Evolutionary conservation across 2,797 vertebrate genomes (phyloP).

Genomic region (Oreochromis grahami): DNA sequence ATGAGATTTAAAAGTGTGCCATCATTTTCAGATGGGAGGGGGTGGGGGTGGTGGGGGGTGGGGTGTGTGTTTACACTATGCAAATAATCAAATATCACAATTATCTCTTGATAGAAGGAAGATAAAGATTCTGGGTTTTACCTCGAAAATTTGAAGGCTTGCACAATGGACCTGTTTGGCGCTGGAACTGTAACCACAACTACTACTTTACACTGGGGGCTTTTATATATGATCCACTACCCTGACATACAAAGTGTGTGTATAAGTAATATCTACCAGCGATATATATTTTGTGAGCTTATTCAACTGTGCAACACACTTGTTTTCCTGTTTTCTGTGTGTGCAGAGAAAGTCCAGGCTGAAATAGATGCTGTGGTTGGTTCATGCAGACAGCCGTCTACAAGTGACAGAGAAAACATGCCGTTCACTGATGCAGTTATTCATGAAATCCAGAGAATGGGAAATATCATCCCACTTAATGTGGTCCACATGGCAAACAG

Average conservation of each 20-base stretch:
- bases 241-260: background rate
- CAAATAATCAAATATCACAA: background rate
- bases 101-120: background rate
- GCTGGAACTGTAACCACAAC: background rate
- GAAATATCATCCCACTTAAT: conserved; percentile 77
- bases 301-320: background rate
- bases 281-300: background rate
- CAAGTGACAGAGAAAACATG: conserved; percentile 73
- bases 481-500: conserved; percentile 53
- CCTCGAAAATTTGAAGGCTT: rapidly evolving
- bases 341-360: conserved; percentile 78
- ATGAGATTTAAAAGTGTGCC: too few species aligned
- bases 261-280: background rate
- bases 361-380: conserved; percentile 84
- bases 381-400: conserved; percentile 53
- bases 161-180: background rate
- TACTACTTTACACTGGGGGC: background rate
- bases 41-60: too few species aligned
- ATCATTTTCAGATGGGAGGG: background rate
- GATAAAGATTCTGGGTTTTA: background rate
- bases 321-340: background rate
- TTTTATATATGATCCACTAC: background rate
- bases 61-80: background rate
- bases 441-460: conserved; percentile 83
- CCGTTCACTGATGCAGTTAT: conserved; percentile 84